A percentile compares a stretch with the other conserved stretches of the same genome.
Conservation (phyloP, 2,113 vertebrate species). For the Pluvialis apricaria region DNA sequence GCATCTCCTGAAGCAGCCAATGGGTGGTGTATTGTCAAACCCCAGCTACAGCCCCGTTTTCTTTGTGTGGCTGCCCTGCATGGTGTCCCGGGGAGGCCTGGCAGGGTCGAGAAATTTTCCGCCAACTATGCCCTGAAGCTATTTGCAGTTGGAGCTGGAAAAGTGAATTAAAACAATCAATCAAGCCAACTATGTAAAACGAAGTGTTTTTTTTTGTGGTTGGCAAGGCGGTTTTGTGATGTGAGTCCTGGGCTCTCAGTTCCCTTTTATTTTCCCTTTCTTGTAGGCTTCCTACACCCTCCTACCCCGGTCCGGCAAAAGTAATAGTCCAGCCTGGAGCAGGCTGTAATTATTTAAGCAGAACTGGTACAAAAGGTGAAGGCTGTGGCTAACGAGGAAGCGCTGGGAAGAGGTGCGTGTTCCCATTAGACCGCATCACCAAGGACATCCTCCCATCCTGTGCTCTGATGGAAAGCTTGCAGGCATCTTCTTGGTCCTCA, state of each 20-base stretch:
- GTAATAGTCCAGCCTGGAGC: neutral
- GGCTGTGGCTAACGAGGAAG: neutral
- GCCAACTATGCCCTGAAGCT: neutral
- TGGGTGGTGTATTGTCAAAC: neutral
- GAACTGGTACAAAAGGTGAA: neutral
- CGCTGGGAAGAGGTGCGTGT: neutral
- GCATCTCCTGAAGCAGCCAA: neutral
- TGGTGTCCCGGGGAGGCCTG: neutral
- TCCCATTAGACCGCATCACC: neutral
- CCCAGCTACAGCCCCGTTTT: neutral
- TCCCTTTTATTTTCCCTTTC: neutral
- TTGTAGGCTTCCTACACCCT: neutral
- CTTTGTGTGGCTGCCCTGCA: neutral
- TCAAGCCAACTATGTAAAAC: neutral
- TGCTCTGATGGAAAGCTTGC: accelerated
- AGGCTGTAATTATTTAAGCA: neutral
- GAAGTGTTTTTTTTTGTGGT: neutral
- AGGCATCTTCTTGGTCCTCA: neutral
- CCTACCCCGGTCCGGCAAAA: neutral
- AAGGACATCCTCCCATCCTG: accelerated
- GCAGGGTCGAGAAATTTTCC: neutral
- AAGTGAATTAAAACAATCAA: conserved; percentile 30
- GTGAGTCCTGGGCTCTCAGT: neutral
- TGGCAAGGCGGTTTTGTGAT: neutral
- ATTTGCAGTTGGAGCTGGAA: neutral